These are phyloP conservation scores for Hemibagrus guttatus DNA, from an alignment of 2,797 vertebrate species.

Conservation along the genomic window DNA sequence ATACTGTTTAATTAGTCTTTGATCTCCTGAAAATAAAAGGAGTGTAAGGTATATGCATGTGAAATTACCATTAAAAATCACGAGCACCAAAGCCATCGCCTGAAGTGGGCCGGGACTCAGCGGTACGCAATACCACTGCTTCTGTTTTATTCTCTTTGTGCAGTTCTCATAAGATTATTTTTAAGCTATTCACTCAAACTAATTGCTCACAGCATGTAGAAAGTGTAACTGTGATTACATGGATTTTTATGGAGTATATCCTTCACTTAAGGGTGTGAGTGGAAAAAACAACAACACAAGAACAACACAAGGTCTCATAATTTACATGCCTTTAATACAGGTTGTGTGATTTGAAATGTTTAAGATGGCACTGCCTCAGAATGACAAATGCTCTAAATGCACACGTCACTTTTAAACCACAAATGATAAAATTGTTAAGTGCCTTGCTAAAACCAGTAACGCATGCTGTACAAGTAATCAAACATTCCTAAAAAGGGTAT, in stretches of 20 bases:
- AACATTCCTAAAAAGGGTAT: not conserved
- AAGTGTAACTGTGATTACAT: not conserved
- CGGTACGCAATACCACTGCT: not conserved
- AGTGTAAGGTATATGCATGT: not conserved
- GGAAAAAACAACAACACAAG: not conserved
- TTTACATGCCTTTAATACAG: not conserved
- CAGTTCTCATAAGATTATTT: not conserved
- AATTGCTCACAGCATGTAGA: not conserved
- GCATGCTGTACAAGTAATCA: not conserved
- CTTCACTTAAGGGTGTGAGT: not conserved
- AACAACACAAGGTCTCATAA: not conserved
- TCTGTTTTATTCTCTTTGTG: not conserved
- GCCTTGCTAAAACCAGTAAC: not conserved
- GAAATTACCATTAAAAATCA: slow-evolving; percentile 11
- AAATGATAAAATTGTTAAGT: not conserved
- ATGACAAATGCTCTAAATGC: not conserved
- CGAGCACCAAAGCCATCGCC: not conserved
- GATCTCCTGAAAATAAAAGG: slow-evolving; percentile 27
- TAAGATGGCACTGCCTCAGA: not conserved
- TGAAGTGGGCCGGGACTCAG: not conserved
- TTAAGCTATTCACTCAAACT: not conserved
- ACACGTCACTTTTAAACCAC: not conserved
- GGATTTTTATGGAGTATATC: not conserved
- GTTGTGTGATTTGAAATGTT: not conserved
- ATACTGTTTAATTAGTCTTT: slow-evolving; percentile 32